These are phyloP conservation scores for Hirtodrosophila duncani DNA, from an alignment of 2,888 invertebrate genomes.

Conservation along the genomic window DNA sequence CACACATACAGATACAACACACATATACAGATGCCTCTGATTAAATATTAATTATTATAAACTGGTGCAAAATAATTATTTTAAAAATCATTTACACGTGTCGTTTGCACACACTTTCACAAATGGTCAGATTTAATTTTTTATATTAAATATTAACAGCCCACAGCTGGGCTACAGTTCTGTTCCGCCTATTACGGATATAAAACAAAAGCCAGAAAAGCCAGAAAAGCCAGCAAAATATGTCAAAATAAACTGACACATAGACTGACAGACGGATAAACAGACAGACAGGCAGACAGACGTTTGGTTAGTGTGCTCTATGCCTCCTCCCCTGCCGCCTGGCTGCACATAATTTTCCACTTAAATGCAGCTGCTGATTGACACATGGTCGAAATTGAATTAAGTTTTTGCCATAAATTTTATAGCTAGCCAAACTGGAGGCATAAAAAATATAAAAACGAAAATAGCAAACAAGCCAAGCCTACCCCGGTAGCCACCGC, in stretches of 20 bases:
- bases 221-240: conserved; percentile 21
- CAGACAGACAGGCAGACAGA: conserved; percentile 11
- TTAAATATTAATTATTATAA: conserved; percentile 25
- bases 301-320: conserved; percentile 1
- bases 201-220: too few species aligned
- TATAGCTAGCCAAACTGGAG: conserved; percentile 43
- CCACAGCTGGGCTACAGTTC: too few species aligned
- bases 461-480: conserved; percentile 28
- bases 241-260: conserved; percentile 20
- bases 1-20: too few species aligned
- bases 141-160: too few species aligned
- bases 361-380: conserved; percentile 67
- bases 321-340: conserved; percentile 10
- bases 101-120: too few species aligned
- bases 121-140: too few species aligned
- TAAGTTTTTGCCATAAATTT: conserved; percentile 48
- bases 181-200: too few species aligned
- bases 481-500: conserved; percentile 5
- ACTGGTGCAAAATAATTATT: too few species aligned
- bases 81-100: too few species aligned
- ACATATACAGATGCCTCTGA: too few species aligned
- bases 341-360: conserved; percentile 59
- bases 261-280: conserved; percentile 4
- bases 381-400: conserved; percentile 63
- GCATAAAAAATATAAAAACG: conserved; percentile 27